Conservation (phyloP, 1,140 invertebrate genomes). For the Chironomus striatipennis region DNA sequence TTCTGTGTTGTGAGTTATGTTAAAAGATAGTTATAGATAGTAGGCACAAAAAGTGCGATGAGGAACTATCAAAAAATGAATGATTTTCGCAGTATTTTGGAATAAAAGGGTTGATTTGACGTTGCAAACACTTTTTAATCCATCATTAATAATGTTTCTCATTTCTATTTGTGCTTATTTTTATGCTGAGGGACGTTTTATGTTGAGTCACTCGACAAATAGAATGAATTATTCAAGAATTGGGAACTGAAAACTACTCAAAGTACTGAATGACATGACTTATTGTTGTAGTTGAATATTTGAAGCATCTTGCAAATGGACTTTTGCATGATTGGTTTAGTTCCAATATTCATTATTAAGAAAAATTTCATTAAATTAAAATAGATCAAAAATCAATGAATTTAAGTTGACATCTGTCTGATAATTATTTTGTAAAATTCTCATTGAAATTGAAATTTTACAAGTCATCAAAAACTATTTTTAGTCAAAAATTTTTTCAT, state of each 20-base stretch:
- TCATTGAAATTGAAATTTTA: background rate
- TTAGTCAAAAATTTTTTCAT: background rate
- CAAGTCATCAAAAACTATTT: background rate
- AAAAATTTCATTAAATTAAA: no score
- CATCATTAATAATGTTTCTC: constrained; percentile 12
- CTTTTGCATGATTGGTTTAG: background rate
- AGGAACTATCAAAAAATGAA: background rate
- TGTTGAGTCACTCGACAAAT: constrained; percentile 20
- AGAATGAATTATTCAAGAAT: no score
- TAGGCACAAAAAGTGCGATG: background rate
- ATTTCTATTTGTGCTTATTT: background rate
- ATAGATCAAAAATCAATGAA: background rate
- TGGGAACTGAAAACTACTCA: background rate
- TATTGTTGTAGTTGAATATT: background rate
- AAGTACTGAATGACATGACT: background rate
- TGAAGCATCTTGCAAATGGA: background rate
- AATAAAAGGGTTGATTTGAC: constrained; percentile 21
- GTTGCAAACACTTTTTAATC: constrained; percentile 19
- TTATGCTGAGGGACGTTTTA: background rate
- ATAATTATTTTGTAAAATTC: background rate
- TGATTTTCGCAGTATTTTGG: background rate
- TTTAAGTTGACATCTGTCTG: background rate
- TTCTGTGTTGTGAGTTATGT: background rate
- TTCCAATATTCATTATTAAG: background rate
- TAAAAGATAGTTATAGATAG: no score